Percentiles rank a stretch among this genome's conserved stretches.
phyloP scores from a whole-genome alignment of 2,888 invertebrate species.

The Trachelus iudaicus region DNA sequence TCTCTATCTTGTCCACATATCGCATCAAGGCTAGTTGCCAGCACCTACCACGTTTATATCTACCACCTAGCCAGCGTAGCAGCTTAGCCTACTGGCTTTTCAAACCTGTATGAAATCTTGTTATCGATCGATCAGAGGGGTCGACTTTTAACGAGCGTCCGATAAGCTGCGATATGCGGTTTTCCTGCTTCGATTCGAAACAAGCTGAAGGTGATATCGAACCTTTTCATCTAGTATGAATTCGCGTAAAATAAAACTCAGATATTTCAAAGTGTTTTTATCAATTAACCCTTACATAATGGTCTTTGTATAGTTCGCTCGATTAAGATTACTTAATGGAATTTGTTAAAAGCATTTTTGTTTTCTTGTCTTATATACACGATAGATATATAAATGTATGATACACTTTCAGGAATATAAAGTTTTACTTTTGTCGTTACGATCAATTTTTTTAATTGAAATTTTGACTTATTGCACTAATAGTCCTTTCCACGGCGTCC shows the following conservation, averaged over 20 bases:
- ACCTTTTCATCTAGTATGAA: not conserved
- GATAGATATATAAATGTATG: not conserved
- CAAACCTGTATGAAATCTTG: slow-evolving; percentile 20
- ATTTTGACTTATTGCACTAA: slow-evolving; percentile 13
- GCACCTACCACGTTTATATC: not conserved
- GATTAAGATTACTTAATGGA: too few species aligned
- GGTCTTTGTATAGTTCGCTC: not conserved
- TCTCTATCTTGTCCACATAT: not conserved
- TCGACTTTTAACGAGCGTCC: slow-evolving; percentile 34
- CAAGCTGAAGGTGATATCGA: not conserved
- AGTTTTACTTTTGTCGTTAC: not conserved
- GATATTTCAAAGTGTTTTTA: not conserved
- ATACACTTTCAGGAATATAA: not conserved
- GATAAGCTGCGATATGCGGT: slow-evolving; percentile 15
- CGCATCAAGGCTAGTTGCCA: not conserved
- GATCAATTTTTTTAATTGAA: not conserved
- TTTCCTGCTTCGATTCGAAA: not conserved
- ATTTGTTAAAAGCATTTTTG: not conserved
- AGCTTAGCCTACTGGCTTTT: not conserved
- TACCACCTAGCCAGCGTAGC: not conserved
- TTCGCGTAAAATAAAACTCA: not conserved
- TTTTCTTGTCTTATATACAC: slow-evolving; percentile 3
- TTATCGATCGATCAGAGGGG: slow-evolving; percentile 34
- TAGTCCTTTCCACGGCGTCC: slow-evolving; percentile 42
- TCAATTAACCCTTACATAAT: not conserved